These are phyloP conservation scores for Heptranchias perlo DNA, from an alignment of 2,113 vertebrate species.

Conservation along the genomic window DNA sequence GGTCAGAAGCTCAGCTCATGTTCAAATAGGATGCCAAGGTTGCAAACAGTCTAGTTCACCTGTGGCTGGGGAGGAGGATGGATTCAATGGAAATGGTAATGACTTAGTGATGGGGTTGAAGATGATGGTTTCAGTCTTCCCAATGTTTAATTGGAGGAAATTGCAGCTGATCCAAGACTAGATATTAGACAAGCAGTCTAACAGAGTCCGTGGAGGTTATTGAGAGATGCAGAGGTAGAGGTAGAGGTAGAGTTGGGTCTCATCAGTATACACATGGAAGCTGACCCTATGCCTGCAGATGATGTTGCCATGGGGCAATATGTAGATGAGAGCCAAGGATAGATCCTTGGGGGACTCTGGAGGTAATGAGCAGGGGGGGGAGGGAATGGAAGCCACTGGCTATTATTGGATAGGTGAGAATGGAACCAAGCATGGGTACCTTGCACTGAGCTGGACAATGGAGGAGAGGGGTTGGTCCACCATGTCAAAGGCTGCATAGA, in stretches of 20 bases:
- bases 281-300: neutral
- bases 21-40: neutral
- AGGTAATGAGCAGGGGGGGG: neutral
- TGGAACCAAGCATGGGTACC: neutral
- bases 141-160: neutral
- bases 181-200: neutral
- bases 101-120: neutral
- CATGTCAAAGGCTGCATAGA: neutral
- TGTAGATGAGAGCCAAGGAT: neutral
- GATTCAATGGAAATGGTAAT: neutral
- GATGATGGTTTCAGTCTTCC: neutral
- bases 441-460: neutral
- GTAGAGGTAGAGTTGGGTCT: neutral
- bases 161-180: neutral
- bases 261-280: neutral
- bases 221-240: too few species aligned
- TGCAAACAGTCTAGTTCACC: neutral
- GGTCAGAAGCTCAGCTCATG: neutral
- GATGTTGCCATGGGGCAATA: neutral
- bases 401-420: neutral
- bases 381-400: neutral
- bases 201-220: neutral
- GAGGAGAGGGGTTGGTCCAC: neutral
- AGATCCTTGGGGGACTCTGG: neutral
- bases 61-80: neutral